These are phyloP conservation scores for Hozukius guyotensis DNA, from an alignment of 2,797 vertebrate species.

Conservation along the genomic window DNA sequence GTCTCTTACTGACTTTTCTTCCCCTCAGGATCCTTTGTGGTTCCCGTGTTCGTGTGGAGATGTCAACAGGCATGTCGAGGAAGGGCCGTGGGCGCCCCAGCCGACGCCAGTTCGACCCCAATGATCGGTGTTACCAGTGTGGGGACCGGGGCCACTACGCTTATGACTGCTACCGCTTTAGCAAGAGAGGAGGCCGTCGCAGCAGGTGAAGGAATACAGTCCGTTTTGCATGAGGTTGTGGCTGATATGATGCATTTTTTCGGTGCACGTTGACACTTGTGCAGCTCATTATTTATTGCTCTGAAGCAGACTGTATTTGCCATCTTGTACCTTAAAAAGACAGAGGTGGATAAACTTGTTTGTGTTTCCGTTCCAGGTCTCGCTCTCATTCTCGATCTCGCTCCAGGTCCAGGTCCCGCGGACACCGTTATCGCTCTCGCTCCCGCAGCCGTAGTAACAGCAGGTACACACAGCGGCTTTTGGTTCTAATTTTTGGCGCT, in stretches of 20 bases:
- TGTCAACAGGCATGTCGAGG: conserved; percentile 86
- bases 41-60: conserved; percentile 85
- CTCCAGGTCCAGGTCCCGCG: conserved; percentile 84
- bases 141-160: conserved; percentile 87
- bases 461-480: conserved; percentile 62
- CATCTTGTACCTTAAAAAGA: background rate
- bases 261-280: background rate
- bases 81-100: conserved; percentile 86
- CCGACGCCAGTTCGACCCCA: conserved; percentile 86
- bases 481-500: background rate
- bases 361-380: conserved; percentile 61
- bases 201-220: conserved; percentile 63
- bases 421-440: conserved; percentile 80
- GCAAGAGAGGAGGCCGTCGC: conserved; percentile 79
- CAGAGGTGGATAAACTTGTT: background rate
- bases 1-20: background rate
- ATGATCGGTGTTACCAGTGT: conserved; percentile 87
- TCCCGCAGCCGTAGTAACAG: conserved; percentile 85
- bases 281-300: background rate
- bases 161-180: conserved; percentile 88
- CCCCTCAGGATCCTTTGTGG: conserved; percentile 83
- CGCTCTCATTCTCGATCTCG: conserved; percentile 55
- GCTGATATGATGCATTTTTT: no score
- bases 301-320: background rate
- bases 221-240: fast-evolving